Conservation (phyloP, 2,113 vertebrate genomes). For the Deroptyus accipitrinus region DNA sequence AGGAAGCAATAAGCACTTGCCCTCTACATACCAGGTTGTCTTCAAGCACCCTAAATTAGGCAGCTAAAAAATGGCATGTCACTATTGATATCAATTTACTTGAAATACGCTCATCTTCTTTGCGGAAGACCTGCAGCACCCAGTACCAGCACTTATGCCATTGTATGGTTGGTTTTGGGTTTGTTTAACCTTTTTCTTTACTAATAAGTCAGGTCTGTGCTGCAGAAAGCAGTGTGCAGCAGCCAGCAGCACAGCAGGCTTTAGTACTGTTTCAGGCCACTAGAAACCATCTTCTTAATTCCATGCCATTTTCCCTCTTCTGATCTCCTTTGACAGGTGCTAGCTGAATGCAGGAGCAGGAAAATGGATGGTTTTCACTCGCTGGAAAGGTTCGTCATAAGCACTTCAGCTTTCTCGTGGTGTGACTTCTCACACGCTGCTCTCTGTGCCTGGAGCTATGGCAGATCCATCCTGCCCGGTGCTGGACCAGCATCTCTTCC, state of each 20-base stretch:
- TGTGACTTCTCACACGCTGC: not conserved
- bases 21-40: not conserved
- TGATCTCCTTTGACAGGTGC: not conserved
- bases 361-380: not conserved
- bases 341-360: not conserved
- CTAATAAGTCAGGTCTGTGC: not conserved
- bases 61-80: not conserved
- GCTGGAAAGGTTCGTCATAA: not conserved
- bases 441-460: not conserved
- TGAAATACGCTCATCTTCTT: not conserved
- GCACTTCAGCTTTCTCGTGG: not conserved
- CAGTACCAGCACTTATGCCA: not conserved
- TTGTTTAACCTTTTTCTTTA: not conserved
- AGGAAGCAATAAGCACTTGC: not conserved
- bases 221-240: not conserved
- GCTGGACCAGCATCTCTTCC: not conserved
- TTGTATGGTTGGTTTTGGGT: rapidly evolving
- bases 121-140: rapidly evolving
- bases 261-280: not conserved
- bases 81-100: not conserved
- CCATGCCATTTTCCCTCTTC: not conserved
- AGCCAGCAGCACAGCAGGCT: not conserved
- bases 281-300: not conserved
- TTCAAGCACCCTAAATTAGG: not conserved
- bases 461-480: not conserved